A percentile compares a stretch with the other conserved stretches of the same genome.
Evolutionary conservation across 1,140 invertebrate genomes (phyloP).

Genomic region (Acromyrmex charruanus): DNA sequence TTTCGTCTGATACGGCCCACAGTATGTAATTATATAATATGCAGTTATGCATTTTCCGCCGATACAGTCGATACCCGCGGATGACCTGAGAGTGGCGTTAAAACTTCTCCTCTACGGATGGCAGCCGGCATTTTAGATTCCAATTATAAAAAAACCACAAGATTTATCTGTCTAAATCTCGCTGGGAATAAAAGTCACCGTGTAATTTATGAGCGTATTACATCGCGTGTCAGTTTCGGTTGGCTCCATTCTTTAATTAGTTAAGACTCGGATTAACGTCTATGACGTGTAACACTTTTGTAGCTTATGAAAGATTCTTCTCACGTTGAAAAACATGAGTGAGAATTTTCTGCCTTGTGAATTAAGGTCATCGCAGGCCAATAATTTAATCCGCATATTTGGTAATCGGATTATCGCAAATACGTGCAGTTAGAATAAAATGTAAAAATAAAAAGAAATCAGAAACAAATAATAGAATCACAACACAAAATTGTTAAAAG

Average conservation of each 20-base stretch:
- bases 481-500: not conserved
- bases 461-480: not conserved
- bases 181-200: constrained; percentile 1
- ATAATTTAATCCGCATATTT: not conserved
- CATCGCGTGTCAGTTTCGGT: constrained; percentile 25
- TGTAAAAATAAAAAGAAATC: not conserved
- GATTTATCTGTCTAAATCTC: constrained; percentile 8
- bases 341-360: constrained; percentile 50
- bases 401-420: not conserved
- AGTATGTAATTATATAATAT: constrained; percentile 71
- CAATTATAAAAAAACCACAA: not conserved
- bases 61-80: not conserved
- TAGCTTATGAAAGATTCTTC: constrained; percentile 39
- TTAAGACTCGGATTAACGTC: not conserved
- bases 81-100: not conserved
- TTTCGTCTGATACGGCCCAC: constrained; percentile 63
- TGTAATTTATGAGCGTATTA: not conserved
- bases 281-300: not conserved
- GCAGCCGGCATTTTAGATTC: not conserved
- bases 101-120: not conserved
- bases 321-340: constrained; percentile 43
- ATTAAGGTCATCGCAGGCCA: not conserved
- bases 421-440: not conserved
- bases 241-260: constrained; percentile 44
- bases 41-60: constrained; percentile 56